Conservation (phyloP, 2,797 vertebrate species). For the Melopsittacus undulatus region DNA sequence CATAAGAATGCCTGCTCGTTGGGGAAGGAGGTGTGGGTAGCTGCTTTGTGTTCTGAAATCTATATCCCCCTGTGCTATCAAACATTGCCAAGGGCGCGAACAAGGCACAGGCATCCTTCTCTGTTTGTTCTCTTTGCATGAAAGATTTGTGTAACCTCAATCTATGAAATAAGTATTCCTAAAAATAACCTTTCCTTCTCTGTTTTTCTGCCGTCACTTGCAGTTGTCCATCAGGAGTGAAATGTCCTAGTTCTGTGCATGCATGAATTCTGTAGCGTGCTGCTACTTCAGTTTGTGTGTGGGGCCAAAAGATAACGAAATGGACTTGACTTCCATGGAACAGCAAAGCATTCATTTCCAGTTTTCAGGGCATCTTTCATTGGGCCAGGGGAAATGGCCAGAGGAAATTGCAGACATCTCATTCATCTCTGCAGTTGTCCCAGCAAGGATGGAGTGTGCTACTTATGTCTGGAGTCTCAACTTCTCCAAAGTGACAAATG, state of each 20-base stretch:
- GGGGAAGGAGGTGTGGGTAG: background rate
- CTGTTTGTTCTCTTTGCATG: background rate
- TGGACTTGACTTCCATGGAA: background rate
- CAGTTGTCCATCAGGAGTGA: background rate
- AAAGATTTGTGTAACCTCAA: slow-evolving; percentile 6
- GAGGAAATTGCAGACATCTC: background rate
- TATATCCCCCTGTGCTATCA: background rate
- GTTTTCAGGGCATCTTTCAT: background rate
- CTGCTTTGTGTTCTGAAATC: background rate
- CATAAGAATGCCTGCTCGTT: background rate
- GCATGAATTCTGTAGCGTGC: background rate
- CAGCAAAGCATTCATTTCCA: background rate
- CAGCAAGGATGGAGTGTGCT: background rate
- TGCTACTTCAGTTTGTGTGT: background rate
- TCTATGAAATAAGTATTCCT: slow-evolving; percentile 15
- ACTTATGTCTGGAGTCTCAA: background rate
- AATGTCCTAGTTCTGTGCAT: background rate
- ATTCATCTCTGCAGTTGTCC: background rate
- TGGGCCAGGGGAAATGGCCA: background rate
- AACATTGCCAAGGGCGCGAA: slow-evolving; percentile 12
- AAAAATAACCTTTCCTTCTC: slow-evolving; percentile 26
- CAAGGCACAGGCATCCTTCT: background rate
- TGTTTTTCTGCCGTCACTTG: background rate
- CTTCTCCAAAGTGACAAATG: background rate
- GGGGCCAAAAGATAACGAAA: background rate